A percentile compares a stretch with the other conserved stretches of the same genome.
These are phyloP conservation scores for Pipa parva DNA, from an alignment of 2,113 vertebrate genomes.

Conservation along the genomic window DNA sequence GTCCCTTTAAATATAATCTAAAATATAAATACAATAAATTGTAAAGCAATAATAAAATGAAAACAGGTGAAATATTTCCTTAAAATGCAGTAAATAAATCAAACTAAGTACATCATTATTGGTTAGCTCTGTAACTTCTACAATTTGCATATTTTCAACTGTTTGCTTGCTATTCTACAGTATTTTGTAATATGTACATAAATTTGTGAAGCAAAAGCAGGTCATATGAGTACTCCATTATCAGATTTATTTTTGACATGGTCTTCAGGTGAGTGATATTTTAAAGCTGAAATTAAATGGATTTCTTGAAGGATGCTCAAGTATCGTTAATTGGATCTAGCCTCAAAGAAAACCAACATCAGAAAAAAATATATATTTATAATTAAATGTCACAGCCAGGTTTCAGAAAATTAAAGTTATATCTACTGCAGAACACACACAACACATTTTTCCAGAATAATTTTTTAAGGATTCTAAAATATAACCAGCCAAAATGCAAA, in stretches of 20 bases:
- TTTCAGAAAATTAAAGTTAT: background rate
- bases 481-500: too few species aligned
- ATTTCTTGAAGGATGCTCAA: slow-evolving; percentile 1
- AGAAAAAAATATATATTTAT: slow-evolving; percentile 1
- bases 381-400: slow-evolving; percentile 17
- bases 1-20: too few species aligned
- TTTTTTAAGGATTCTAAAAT: too few species aligned
- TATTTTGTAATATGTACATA: background rate
- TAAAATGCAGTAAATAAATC: too few species aligned
- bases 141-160: too few species aligned
- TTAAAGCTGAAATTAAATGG: background rate
- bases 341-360: background rate
- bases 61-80: too few species aligned
- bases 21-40: too few species aligned
- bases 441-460: background rate
- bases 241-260: background rate
- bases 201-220: background rate
- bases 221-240: background rate
- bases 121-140: too few species aligned
- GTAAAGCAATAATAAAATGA: too few species aligned
- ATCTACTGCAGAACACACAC: background rate
- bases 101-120: too few species aligned
- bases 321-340: slow-evolving; percentile 14
- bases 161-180: background rate
- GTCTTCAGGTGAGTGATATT: background rate